Evolutionary conservation across 1,140 invertebrate genomes (phyloP), one percentile per base, ranked within the genome.

Genomic region (Apis laboriosa): DNA sequence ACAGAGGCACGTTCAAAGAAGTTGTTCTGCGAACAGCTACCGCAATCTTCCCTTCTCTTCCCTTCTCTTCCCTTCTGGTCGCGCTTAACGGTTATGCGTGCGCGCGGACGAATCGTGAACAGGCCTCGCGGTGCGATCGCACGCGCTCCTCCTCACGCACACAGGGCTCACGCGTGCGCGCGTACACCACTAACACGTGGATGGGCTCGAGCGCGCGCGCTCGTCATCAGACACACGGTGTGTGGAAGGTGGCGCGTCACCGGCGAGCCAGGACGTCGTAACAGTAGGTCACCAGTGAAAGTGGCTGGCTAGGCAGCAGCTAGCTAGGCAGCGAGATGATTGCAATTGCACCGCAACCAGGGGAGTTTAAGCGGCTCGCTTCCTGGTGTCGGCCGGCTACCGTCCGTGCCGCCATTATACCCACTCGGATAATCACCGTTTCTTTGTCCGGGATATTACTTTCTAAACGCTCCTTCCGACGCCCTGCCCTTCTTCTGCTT

Each of bases 261-360:
- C 83, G 87, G 86, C 84, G 86, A 85, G 86, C 82, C 77, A 84
- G 83, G 84, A 89, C 85, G 85, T 79, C 88, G 90, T 86, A 87
- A 90, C 89, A 91, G 90, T 92, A 87, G 91, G 91, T 91, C 91
- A 92, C 85, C 88, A 90, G 91, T 92, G 91, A 92, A 92, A 92
- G 91, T 92, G 87, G 84, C 34, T 43, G 34, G 34, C 34, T 43
- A 43, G 34, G 34, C 34, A 43, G 34, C 34, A 43, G 34, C 34
- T 43, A 43, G 34, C 86, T 88, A 91, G 85, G 77, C 88, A 84
- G 84, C 76, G 85, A 84, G 90, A 91, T 91, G 89, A 91, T 91
- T 90, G 88, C 90, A 86, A 83, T 86, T 84, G 89, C 83, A 88
- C 66, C 86, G 86, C 83, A 77, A 80, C 84, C 63, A 80, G 83